phyloP scores from a whole-genome alignment of 1,140 invertebrate species.

The Portunus trituberculatus region DNA sequence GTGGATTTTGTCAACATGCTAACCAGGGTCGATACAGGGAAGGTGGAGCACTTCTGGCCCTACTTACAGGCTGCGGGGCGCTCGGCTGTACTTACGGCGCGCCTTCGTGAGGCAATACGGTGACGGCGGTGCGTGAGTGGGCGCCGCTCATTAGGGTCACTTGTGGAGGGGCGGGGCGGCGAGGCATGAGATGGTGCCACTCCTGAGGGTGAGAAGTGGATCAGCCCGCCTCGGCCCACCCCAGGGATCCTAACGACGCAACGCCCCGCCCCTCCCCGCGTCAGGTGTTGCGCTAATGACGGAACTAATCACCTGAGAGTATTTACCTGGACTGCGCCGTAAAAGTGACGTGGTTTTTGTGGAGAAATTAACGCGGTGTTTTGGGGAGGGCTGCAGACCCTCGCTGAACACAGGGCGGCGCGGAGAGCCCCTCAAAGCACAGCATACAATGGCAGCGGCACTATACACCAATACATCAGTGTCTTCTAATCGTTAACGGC shows the following conservation, averaged over 20 bases:
- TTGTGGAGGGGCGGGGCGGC: background rate
- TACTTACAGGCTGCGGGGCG: conserved; percentile 13
- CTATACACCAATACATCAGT: too few relatives aligned
- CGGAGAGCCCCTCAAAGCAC: too few relatives aligned
- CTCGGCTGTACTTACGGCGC: background rate
- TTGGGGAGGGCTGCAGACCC: background rate
- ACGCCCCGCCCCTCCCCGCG: background rate
- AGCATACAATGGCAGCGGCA: too few relatives aligned
- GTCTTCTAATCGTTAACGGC: too few relatives aligned
- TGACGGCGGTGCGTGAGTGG: background rate
- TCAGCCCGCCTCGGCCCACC: background rate
- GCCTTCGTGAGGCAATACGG: background rate
- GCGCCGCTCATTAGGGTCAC: background rate
- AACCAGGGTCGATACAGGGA: background rate
- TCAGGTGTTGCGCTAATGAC: conserved; percentile 11
- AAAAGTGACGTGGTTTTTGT: conserved; percentile 13
- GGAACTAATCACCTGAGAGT: background rate
- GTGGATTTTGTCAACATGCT: conserved; percentile 58
- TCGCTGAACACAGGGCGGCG: background rate
- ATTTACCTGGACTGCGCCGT: background rate
- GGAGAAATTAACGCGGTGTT: background rate
- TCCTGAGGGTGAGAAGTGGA: background rate
- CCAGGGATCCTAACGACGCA: background rate
- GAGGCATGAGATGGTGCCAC: background rate
- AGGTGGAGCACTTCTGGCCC: background rate